Base-by-base conservation (phyloP, 1,140 invertebrate species). In the Temnothorax longispinosus region DNA sequence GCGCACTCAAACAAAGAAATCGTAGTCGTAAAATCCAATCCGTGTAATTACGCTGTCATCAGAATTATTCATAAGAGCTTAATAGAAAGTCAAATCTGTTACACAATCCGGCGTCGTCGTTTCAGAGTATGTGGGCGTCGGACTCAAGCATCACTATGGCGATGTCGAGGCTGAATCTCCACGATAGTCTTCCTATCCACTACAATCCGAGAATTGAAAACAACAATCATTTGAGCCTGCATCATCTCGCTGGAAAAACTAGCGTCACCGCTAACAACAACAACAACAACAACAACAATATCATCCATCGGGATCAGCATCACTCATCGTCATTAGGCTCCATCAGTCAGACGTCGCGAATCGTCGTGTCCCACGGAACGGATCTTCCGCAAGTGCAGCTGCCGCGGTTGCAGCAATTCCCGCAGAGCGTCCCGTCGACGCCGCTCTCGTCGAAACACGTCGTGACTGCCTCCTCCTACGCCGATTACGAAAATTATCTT, bases 401-500 rank as follows among this genome's bases (percentile, higher is more conserved):
- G 0, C 80, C 86, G 2, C 85, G 94, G 72, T 62, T 90, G 76
- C 92, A 95, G 86, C 92, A 94, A 89, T 85, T 95, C 74, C 92
- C 95, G 18, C 94, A 94, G 80, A 95, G 95, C 77, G 92, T 95
- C 21, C 94, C 96, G 11, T 91, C 95, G 7, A 95, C 94, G 32
- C 94, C 95, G 32, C 78, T 95, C 32, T 92, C 95, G 1, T 93
- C 94, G 13, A 96, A 95, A 87, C 94, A 95, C 85, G 86, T 95
- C 85, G 86, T 95, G 65, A 91, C 93, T 44, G 76, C 94, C 41
- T 91, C 93, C n/a, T 93, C 93, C 58, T 96, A 96, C 89, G 95
- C 96, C 32, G 96, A 96, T 86, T 96, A 96, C 90, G 96, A 96
- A 91, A 96, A 96, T 93, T 96, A 96, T 92, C 95, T 96, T 86